phyloP scores from a whole-genome alignment of 2,797 vertebrate species.

The Notoglanidium macrostoma region DNA sequence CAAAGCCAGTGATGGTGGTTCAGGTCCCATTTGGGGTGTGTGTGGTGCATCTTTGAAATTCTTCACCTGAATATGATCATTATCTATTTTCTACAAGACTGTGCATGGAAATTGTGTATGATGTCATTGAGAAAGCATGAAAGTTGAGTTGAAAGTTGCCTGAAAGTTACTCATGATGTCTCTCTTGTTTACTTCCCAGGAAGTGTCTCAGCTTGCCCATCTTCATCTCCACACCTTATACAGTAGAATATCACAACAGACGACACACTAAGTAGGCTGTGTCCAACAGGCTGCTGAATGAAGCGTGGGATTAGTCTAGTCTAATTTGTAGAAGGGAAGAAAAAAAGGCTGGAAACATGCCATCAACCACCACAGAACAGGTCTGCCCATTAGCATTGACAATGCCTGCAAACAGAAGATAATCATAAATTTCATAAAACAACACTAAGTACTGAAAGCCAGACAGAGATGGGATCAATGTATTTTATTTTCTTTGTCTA shows the following conservation, averaged over 20 bases:
- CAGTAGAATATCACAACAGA: background rate
- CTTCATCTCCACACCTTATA: background rate
- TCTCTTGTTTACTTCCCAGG: background rate
- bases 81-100: background rate
- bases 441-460: background rate
- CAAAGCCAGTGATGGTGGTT: conserved; percentile 63
- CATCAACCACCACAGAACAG: background rate
- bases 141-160: no score
- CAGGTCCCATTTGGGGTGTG: conserved; percentile 52
- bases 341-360: conserved; percentile 12
- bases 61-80: background rate
- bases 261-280: background rate
- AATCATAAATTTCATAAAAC: background rate
- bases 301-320: conserved; percentile 21
- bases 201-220: background rate
- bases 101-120: background rate
- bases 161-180: background rate
- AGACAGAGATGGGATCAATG: conserved; percentile 2
- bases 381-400: background rate
- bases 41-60: background rate
- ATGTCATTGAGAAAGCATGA: no score
- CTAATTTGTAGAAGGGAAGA: conserved; percentile 4
- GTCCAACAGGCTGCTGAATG: conserved; percentile 23
- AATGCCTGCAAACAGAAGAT: background rate
- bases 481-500: conserved; percentile 50